Evolutionary conservation across 2,113 vertebrate species (phyloP).

Genomic region (Scolopax mira): DNA sequence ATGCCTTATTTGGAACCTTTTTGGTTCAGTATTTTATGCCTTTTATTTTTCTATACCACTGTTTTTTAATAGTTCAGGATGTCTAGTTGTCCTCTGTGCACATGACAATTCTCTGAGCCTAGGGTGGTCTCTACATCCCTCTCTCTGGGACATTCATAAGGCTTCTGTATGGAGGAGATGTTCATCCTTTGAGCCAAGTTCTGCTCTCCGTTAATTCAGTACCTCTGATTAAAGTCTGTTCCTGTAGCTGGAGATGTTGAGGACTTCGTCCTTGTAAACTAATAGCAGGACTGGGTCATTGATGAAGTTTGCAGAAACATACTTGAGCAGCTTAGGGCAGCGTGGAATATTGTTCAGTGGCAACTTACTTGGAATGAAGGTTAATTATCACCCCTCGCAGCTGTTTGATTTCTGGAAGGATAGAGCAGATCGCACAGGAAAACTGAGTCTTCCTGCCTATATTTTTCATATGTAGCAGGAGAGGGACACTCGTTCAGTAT

Average conservation of each 20-base stretch:
- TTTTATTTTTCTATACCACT: slow-evolving; percentile 58
- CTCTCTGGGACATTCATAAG: background rate
- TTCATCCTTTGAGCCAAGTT: slow-evolving; percentile 42
- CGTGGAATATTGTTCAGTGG: background rate
- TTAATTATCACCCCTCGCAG: background rate
- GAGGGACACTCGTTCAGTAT: background rate
- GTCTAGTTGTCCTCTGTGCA: slow-evolving; percentile 18
- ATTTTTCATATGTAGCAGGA: slow-evolving; percentile 38
- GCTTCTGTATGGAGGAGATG: background rate
- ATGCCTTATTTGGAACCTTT: slow-evolving; percentile 74
- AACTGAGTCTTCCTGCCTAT: slow-evolving; percentile 34
- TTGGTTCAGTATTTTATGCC: slow-evolving; percentile 52
- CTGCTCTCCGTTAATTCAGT: background rate
- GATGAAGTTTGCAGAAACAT: slow-evolving; percentile 17
- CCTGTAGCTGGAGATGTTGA: background rate
- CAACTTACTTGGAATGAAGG: slow-evolving; percentile 20
- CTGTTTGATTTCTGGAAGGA: background rate
- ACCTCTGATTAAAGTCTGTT: slow-evolving; percentile 23
- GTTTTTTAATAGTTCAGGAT: slow-evolving; percentile 48
- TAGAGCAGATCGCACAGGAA: background rate
- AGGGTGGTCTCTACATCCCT: background rate
- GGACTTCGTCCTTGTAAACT: background rate
- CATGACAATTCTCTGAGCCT: slow-evolving; percentile 8
- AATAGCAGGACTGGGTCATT: background rate
- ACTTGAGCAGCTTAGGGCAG: slow-evolving; percentile 1